A percentile compares a stretch with the other conserved stretches of the same genome.
Conservation (phyloP, 2,113 vertebrate species). For the Typhlomys cinereus region DNA sequence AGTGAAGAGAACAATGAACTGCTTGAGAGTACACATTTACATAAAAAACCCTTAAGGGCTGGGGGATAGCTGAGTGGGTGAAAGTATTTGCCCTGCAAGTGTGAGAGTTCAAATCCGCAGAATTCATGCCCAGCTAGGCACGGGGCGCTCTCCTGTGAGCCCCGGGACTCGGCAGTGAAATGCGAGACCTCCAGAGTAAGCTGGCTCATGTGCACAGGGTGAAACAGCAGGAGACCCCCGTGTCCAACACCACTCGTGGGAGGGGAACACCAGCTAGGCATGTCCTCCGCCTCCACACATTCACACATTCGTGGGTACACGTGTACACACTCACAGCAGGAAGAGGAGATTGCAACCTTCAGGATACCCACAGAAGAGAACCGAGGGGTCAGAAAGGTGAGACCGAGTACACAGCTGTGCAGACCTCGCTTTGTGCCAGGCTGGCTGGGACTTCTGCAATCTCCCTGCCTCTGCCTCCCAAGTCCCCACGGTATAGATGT, state of each 20-base stretch:
- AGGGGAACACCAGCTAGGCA: background rate
- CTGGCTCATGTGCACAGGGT: no score
- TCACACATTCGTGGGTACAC: background rate
- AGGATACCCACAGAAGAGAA: background rate
- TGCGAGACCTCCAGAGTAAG: no score
- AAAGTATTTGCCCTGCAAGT: background rate
- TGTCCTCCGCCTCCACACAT: background rate
- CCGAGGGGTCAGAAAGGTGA: no score
- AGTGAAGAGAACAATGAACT: conserved; percentile 43
- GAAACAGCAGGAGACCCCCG: no score
- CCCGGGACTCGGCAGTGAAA: no score
- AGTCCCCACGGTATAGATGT: no score
- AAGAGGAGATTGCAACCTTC: background rate
- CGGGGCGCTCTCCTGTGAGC: no score
- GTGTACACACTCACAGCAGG: background rate
- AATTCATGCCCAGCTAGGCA: background rate
- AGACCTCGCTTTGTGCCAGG: background rate
- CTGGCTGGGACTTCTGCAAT: background rate
- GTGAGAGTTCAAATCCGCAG: background rate
- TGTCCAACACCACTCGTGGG: no score
- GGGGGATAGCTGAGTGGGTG: background rate
- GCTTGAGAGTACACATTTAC: conserved; percentile 46
- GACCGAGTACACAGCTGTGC: background rate
- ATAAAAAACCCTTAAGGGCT: no score
- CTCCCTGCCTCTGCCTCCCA: background rate